These are phyloP conservation scores for Nudaria mundana DNA, from an alignment of 2,888 invertebrate genomes.

Conservation along the genomic window DNA sequence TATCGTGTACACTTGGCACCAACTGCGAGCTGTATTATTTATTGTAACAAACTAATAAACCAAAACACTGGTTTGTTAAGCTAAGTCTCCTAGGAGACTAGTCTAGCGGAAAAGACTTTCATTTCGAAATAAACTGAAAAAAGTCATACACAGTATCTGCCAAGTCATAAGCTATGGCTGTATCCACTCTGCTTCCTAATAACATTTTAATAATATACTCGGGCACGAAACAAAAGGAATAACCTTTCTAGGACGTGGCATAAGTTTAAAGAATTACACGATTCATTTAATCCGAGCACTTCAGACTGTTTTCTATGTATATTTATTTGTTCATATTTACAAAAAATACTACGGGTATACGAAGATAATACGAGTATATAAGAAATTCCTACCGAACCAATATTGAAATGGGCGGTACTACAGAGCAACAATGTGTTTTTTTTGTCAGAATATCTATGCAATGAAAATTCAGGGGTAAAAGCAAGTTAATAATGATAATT, in stretches of 20 bases:
- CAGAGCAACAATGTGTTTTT: too few species aligned
- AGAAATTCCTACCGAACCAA: too few species aligned
- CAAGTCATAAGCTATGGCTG: constrained; percentile 41
- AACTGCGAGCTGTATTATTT: neutral
- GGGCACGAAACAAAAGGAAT: constrained; percentile 45
- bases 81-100: constrained; percentile 21
- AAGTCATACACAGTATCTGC: constrained; percentile 38
- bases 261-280: too few species aligned
- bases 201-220: constrained; percentile 71
- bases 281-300: too few species aligned
- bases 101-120: constrained; percentile 20
- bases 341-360: too few species aligned
- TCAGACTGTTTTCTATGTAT: too few species aligned
- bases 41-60: constrained; percentile 16
- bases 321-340: too few species aligned
- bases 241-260: constrained; percentile 23
- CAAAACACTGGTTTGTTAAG: constrained; percentile 24
- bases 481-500: too few species aligned
- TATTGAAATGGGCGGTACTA: too few species aligned
- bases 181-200: constrained; percentile 52
- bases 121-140: constrained; percentile 30
- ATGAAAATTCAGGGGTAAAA: too few species aligned
- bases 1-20: neutral
- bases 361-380: too few species aligned
- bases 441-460: too few species aligned